Percentiles rank a stretch among this genome's conserved stretches.
phyloP scores from a whole-genome alignment of 2,888 invertebrate genomes.

The Drosophila bunnanda region DNA sequence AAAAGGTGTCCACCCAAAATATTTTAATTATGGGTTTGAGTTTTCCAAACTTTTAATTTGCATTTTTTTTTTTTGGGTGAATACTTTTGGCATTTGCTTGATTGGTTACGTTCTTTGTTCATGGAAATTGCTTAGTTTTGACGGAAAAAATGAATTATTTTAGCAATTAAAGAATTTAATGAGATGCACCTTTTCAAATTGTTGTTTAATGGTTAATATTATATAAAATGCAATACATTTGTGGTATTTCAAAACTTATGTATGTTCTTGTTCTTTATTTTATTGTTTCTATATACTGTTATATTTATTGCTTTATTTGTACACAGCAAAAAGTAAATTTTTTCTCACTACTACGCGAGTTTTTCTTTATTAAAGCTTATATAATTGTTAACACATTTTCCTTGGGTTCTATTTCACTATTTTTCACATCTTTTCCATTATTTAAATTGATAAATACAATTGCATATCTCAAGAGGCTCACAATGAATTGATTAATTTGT shows the following conservation, averaged over 20 bases:
- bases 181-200: too few species aligned
- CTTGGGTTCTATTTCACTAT: background rate
- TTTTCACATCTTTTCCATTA: background rate
- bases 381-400: background rate
- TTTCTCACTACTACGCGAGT: background rate
- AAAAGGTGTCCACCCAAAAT: constrained; percentile 23
- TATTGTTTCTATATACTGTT: background rate
- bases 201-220: background rate
- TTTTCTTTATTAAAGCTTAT: background rate
- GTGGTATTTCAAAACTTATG: background rate
- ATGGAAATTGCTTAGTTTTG: background rate
- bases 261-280: background rate
- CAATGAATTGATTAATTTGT: background rate
- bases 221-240: background rate
- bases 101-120: background rate
- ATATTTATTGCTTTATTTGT: background rate
- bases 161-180: too few species aligned
- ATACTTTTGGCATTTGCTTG: background rate
- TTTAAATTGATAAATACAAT: background rate
- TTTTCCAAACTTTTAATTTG: background rate
- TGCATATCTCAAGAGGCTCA: background rate
- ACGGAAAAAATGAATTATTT: background rate
- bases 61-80: background rate
- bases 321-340: too few species aligned
- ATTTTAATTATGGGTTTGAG: constrained; percentile 30